A percentile compares a stretch with the other conserved stretches of the same genome.
These are phyloP conservation scores for Arothron firmamentum DNA, from an alignment of 2,113 vertebrate species.

Conservation along the genomic window DNA sequence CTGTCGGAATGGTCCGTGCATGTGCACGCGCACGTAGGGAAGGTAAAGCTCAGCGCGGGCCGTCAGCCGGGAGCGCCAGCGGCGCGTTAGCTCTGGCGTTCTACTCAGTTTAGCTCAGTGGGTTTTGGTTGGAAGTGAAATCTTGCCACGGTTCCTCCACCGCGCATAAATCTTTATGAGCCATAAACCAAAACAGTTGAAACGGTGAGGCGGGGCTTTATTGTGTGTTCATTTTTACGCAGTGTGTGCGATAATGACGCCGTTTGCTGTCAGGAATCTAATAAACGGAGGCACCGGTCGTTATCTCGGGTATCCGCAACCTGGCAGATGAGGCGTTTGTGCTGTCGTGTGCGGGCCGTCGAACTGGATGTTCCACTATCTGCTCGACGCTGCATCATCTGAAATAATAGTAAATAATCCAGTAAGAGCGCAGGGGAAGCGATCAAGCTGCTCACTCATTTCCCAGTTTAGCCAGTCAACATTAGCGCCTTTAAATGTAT, in stretches of 20 bases:
- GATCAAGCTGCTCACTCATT: constrained; percentile 51
- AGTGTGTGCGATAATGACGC: constrained; percentile 14
- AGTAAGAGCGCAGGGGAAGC: constrained; percentile 36
- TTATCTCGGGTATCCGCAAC: constrained; percentile 10
- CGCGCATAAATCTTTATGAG: constrained; percentile 16
- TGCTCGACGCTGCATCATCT: constrained; percentile 15
- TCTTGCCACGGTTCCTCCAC: not conserved
- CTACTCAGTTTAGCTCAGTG: not conserved
- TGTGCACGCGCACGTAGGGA: not conserved
- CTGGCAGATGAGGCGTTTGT: constrained; percentile 15
- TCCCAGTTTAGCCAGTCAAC: constrained; percentile 74
- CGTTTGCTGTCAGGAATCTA: too few relatives aligned
- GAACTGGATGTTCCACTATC: constrained; percentile 12
- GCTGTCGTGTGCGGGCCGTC: constrained; percentile 23
- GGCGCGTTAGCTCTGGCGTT: too few relatives aligned
- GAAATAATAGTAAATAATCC: constrained; percentile 32
- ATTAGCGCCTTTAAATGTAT: constrained; percentile 76
- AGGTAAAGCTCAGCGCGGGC: not conserved
- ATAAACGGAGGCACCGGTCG: too few relatives aligned
- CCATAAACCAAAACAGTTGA: constrained; percentile 12
- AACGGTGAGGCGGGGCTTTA: constrained; percentile 10
- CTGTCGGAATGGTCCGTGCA: not conserved
- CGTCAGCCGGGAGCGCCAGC: not conserved
- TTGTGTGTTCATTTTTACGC: constrained; percentile 14
- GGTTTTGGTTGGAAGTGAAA: not conserved